These are phyloP conservation scores for Zonotrichia leucophrys DNA, from an alignment of 2,113 vertebrate species.

Conservation along the genomic window DNA sequence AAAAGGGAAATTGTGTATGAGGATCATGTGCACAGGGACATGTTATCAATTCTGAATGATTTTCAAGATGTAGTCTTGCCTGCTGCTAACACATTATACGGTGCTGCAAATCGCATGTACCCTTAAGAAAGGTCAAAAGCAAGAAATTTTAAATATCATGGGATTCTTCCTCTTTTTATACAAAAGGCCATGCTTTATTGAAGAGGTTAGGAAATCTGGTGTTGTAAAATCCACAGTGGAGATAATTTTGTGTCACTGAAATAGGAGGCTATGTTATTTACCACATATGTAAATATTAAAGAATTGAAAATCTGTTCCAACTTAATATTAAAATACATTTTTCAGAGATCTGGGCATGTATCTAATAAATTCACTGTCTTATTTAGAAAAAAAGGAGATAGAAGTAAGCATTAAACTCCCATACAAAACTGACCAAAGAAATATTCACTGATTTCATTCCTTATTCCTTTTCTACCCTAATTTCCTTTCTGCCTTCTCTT, in stretches of 20 bases:
- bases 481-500: not conserved
- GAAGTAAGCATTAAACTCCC: not conserved
- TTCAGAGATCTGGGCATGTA: not conserved
- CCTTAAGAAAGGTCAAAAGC: slow-evolving; percentile 57
- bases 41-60: slow-evolving; percentile 10
- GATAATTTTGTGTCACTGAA: slow-evolving; percentile 17
- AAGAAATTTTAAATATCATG: slow-evolving; percentile 57
- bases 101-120: slow-evolving; percentile 15
- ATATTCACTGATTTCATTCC: not conserved
- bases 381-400: not conserved
- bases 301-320: not conserved
- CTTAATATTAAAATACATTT: not conserved
- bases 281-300: not conserved
- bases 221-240: slow-evolving; percentile 2
- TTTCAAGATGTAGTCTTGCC: slow-evolving; percentile 35
- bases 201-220: slow-evolving; percentile 45
- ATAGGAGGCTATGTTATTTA: not conserved
- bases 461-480: not conserved
- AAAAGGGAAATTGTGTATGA: slow-evolving; percentile 22
- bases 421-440: not conserved
- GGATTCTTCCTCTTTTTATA: slow-evolving; percentile 34
- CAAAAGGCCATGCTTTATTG: slow-evolving; percentile 52
- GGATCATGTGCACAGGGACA: slow-evolving; percentile 30
- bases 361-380: not conserved
- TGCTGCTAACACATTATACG: slow-evolving; percentile 38